Evolutionary conservation across 2,888 invertebrate genomes (phyloP), one percentile per base, ranked within the genome.

Genomic region (Chloromyia formosa): DNA sequence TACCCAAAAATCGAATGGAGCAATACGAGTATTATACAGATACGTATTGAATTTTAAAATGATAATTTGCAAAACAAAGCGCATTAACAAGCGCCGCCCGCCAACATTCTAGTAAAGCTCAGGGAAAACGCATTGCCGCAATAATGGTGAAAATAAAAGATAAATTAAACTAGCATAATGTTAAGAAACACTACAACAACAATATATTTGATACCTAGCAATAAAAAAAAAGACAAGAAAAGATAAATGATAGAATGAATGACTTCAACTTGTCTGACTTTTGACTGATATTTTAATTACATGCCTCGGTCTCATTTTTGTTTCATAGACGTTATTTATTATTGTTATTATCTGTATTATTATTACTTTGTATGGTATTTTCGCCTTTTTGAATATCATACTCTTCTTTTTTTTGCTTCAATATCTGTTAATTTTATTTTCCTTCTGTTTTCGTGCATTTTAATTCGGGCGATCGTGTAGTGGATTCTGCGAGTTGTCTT

Each of bases 231-330:
- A 66, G 12, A n/a, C 16, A 49, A 49, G 14, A 49, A 49, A 49
- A 49, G 49, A 49, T 49, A 49, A 49, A 49, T 49, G 49, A 20
- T 5, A 49, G 49, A 49, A 49, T 22, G 66, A 71, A 58, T 56
- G 42, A 56, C 56, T 42, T 42, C 35, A 71, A 23, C 20, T 56
- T 56, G 71, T 42, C 71, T 75, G 72, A 75, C 75, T 75, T 75
- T 75, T 75, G 75, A 75, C 73, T 75, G 75, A 75, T 75, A 75
- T 75, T 75, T 75, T 75, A 75, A 75, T 75, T 73, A 73, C 75
- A 75, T 73, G 75, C 62, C 49, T 66, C 64, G 7, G 64, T 40
- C 54, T 54, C 54, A 27, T 45, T 75, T 75, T 75, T 45, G 35
- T 64, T 74, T 74, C 74, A 40, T 42, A 45, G 74, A 35, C 62